Conservation (phyloP, 1,140 invertebrate genomes). For the Drosophila sucinea region DNA sequence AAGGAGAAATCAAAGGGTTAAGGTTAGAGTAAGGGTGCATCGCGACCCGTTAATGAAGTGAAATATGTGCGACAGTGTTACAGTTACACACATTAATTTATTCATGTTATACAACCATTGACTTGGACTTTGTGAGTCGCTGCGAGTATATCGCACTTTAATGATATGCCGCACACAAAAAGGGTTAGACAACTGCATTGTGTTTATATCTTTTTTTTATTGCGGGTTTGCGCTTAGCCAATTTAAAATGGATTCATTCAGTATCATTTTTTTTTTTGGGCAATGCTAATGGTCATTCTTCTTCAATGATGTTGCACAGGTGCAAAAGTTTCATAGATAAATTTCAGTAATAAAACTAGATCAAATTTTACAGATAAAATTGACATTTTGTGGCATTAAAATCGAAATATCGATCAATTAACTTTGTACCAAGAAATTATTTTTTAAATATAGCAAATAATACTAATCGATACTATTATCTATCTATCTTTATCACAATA, state of each 20-base stretch:
- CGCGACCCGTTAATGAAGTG: constrained; percentile 63
- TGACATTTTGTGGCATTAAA: no score
- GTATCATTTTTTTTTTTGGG: constrained; percentile 12
- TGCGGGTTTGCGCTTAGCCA: constrained; percentile 6
- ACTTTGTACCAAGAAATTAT: no score
- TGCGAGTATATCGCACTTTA: constrained; percentile 17
- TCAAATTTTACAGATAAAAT: no score
- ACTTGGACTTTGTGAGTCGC: constrained; percentile 34
- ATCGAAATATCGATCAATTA: no score
- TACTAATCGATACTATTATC: no score
- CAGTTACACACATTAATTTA: constrained; percentile 65
- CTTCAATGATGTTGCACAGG: not conserved
- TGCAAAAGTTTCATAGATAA: not conserved
- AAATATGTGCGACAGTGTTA: constrained; percentile 63
- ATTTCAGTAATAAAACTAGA: no score
- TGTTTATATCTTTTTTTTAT: not conserved
- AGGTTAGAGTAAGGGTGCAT: constrained; percentile 28
- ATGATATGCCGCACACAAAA: constrained; percentile 52
- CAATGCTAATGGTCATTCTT: not conserved
- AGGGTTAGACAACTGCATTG: constrained; percentile 47
- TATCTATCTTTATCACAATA: no score
- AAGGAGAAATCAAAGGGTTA: constrained; percentile 52
- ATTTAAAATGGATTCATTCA: constrained; percentile 2
- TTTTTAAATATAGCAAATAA: no score
- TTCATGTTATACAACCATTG: constrained; percentile 69